Base-by-base conservation (phyloP, 2,113 vertebrate species). In the Corythornis vintsioides region DNA sequence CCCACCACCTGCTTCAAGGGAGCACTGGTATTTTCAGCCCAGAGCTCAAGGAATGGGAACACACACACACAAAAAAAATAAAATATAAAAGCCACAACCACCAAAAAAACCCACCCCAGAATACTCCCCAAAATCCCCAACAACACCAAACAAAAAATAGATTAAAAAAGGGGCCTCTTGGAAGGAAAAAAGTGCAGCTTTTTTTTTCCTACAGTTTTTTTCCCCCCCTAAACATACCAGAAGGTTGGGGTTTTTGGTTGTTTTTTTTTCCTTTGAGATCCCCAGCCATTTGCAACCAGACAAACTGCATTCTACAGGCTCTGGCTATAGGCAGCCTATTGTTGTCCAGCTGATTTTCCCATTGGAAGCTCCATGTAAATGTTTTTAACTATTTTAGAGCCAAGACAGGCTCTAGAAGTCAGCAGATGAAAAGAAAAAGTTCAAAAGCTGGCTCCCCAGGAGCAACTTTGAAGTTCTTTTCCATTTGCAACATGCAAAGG, bases 331-430 rank as follows among this genome's bases (percentile, higher is more conserved):
- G 80, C 92, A 86, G 67, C 47, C 88, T 7, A 69, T 90, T 92
- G 93, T 92, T 86, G 60, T 88, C 89, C 95, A 94, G 95, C 87
- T 86, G 92, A 92, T 94, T 95, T 95, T 91, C 93, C 91, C 90
- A 45, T 11, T 28, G 92, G 92, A 67, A 92, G 42, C 11, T 15
- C 35, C 42, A 63, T 21, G 56, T 7, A 86, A 96, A 74, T 42
- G 21, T 18, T 91, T 95, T 92, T 50, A 47, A 96, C 90, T 5
- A 9, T 94, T 95, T 83, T n/a, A 1, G 2, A 26, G 42, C 92
- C 88, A 21, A 48, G 29, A 14, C 85, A 79, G 75, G 20, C 48
- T 66, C n/a, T 5, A 28, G 31, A 42, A 92, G n/a, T 0, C 28
- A 66, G 3, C 38, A 89, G 90, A 91, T 81, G 24, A 96, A 96